phyloP scores from a whole-genome alignment of 2,113 vertebrate species.

The Eudyptes chrysolophus region DNA sequence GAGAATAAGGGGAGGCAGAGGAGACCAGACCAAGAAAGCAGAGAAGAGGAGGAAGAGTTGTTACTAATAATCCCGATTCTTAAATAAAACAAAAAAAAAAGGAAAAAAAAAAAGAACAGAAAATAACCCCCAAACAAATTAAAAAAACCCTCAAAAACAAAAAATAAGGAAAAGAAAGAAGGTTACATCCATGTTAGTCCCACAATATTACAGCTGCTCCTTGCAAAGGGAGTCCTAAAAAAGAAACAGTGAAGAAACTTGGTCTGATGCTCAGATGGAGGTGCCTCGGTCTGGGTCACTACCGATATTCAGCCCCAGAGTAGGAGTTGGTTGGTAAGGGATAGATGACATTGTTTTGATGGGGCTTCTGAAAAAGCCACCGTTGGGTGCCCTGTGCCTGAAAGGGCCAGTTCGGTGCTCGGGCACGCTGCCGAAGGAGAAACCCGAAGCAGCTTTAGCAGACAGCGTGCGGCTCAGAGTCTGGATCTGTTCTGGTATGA shows the following conservation, averaged over 20 bases:
- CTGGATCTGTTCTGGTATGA: slow-evolving; percentile 99
- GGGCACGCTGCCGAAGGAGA: slow-evolving; percentile 90
- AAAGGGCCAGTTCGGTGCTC: slow-evolving; percentile 99
- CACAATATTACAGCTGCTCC: slow-evolving; percentile 80
- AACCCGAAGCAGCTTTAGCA: slow-evolving; percentile 95
- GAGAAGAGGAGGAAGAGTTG: slow-evolving; percentile 64
- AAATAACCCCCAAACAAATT: not conserved
- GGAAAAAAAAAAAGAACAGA: not conserved
- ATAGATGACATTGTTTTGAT: slow-evolving; percentile 99
- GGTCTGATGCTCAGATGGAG: slow-evolving; percentile 86
- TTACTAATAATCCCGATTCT: slow-evolving; percentile 76
- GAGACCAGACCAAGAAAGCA: slow-evolving; percentile 29
- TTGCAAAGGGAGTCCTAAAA: slow-evolving; percentile 79
- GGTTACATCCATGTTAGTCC: slow-evolving; percentile 87
- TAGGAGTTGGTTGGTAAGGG: slow-evolving; percentile 97
- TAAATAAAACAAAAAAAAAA: not conserved
- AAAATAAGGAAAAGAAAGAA: slow-evolving; percentile 20
- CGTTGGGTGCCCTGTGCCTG: slow-evolving; percentile 96
- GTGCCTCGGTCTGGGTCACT: slow-evolving; percentile 98
- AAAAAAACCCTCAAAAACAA: not conserved
- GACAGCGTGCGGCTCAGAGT: slow-evolving; percentile 98
- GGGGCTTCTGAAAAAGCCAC: slow-evolving; percentile 98
- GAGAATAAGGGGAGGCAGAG: slow-evolving; percentile 45
- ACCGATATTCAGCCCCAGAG: slow-evolving; percentile 94
- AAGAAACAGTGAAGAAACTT: slow-evolving; percentile 72